Evolutionary conservation across 92 coral and sea anemone species (phyloP).

Genomic region (Phenganax stokvisi): DNA sequence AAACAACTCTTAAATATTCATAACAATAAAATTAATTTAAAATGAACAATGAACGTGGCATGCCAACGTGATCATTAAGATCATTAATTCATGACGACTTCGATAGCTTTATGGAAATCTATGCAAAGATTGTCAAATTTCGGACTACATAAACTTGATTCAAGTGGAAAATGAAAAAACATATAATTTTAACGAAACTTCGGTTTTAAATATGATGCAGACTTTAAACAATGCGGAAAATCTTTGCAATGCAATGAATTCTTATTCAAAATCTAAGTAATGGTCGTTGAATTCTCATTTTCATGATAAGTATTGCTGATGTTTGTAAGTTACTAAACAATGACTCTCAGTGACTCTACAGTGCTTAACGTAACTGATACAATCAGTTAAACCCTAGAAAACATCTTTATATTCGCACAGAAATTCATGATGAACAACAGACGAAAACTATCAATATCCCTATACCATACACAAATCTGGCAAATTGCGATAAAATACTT

Average conservation of each 20-base stretch:
- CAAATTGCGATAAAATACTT: neutral
- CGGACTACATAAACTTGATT: neutral
- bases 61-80: neutral
- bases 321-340: neutral
- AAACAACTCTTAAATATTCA: neutral
- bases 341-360: neutral
- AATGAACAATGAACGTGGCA: slow-evolving; percentile 18
- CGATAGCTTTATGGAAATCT: neutral
- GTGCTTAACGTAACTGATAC: neutral
- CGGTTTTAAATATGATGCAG: neutral
- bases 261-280: no score
- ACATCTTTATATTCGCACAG: neutral
- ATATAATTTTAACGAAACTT: neutral
- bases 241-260: neutral
- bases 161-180: neutral
- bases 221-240: neutral
- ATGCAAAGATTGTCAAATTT: neutral
- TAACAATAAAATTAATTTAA: neutral
- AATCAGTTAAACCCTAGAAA: neutral
- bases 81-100: slow-evolving; percentile 5
- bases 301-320: neutral
- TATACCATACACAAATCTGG: neutral
- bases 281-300: neutral
- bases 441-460: slow-evolving; percentile 20
- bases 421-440: neutral